phyloP scores from a whole-genome alignment of 2,888 invertebrate genomes.

The Cryptocephalus primarius region DNA sequence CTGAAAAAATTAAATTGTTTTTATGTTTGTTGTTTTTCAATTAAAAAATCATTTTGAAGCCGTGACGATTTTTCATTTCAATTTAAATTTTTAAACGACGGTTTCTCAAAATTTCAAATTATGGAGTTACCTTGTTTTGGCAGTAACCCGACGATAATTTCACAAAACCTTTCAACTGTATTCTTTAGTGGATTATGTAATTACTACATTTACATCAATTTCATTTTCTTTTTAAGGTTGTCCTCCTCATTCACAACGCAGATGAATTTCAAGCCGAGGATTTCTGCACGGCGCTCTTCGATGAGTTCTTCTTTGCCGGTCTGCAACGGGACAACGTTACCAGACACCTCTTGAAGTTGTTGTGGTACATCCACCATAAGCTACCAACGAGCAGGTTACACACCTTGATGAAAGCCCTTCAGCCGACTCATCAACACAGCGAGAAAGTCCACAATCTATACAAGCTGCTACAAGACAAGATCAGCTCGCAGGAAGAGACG shows the following conservation, averaged over 20 bases:
- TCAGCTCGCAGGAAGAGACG: slow-evolving; percentile 59
- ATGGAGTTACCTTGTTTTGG: no score
- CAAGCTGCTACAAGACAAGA: slow-evolving; percentile 66
- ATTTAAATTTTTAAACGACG: no score
- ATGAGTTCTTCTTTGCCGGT: slow-evolving; percentile 89
- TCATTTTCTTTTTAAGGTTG: slow-evolving; percentile 38
- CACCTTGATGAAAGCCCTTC: slow-evolving; percentile 69
- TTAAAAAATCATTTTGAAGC: no score
- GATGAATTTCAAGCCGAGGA: slow-evolving; percentile 92
- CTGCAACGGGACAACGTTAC: slow-evolving; percentile 84
- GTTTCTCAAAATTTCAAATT: no score
- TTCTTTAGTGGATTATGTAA: no score
- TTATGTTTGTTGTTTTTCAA: no score
- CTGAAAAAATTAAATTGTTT: no score
- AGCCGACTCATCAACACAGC: slow-evolving; percentile 68
- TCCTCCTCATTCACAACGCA: slow-evolving; percentile 73
- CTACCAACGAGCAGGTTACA: slow-evolving; percentile 69
- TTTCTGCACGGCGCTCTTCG: slow-evolving; percentile 90
- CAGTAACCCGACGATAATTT: no score
- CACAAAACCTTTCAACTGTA: no score
- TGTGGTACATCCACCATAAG: slow-evolving; percentile 85
- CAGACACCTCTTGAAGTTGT: slow-evolving; percentile 76
- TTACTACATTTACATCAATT: no score
- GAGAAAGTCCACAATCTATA: slow-evolving; percentile 75
- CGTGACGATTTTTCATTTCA: no score